A percentile compares a stretch with the other conserved stretches of the same genome.
phyloP scores from a whole-genome alignment of 2,888 invertebrate genomes.

The Stictocephala bisonia region DNA sequence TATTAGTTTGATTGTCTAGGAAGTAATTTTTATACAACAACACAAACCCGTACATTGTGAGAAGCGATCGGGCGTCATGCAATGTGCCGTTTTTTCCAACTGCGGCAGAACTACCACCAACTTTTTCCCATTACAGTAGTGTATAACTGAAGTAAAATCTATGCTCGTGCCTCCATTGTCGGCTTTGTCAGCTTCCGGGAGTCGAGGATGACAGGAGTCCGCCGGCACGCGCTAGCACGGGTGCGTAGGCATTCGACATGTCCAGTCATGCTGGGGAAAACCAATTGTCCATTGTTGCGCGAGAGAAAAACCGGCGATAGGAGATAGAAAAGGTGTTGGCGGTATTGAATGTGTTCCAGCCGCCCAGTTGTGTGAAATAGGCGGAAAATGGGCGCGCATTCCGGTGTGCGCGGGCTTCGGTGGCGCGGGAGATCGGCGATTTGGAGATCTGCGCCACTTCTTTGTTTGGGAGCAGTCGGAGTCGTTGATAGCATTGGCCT shows the following conservation, averaged over 20 bases:
- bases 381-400: conserved; percentile 33
- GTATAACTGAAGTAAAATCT: conserved; percentile 17
- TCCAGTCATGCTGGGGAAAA: not conserved
- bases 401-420: not conserved
- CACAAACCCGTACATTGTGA: no score
- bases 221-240: not conserved
- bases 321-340: conserved; percentile 11
- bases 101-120: no score
- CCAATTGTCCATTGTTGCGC: conserved; percentile 29
- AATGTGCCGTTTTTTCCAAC: no score
- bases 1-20: no score
- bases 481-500: no score
- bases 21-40: no score
- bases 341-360: no score
- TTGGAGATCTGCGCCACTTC: not conserved
- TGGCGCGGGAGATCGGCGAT: not conserved
- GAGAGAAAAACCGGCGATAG: conserved; percentile 12
- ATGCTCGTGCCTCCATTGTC: conserved; percentile 17
- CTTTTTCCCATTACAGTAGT: no score
- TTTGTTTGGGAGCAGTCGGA: conserved; percentile 22
- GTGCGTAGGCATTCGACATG: conserved; percentile 4
- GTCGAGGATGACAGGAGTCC: no score
- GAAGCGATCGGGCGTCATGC: no score
- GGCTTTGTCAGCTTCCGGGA: no score
- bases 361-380: conserved; percentile 27